Conservation (phyloP, 2,797 vertebrate species). For the Loris lydekkerianus region DNA sequence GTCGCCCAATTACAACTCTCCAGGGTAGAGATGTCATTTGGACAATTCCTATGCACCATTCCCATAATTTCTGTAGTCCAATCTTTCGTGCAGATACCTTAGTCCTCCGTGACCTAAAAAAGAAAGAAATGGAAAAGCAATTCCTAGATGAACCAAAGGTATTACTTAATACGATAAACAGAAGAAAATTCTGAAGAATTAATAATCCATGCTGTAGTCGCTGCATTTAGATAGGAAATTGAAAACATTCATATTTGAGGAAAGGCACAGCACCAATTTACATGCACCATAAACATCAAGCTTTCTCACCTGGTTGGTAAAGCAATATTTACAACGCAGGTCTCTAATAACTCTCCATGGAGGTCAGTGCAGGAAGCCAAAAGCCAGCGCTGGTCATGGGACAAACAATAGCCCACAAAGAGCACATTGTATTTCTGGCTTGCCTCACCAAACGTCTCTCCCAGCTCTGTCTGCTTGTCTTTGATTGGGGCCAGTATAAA, state of each 20-base stretch:
- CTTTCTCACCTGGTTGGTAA: constrained; percentile 95
- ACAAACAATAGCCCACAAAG: constrained; percentile 97
- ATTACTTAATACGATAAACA: neutral
- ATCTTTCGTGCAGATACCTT: constrained; percentile 97
- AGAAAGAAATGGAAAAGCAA: neutral
- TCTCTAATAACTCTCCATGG: constrained; percentile 96
- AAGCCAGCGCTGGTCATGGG: constrained; percentile 99
- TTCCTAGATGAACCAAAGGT: neutral
- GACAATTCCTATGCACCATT: constrained; percentile 97
- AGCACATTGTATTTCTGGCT: constrained; percentile 96
- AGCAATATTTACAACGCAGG: constrained; percentile 97
- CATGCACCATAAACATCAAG: neutral
- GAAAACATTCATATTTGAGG: neutral
- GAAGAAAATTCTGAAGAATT: neutral
- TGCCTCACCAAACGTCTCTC: constrained; percentile 95
- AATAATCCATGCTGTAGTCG: neutral
- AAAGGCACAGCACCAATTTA: neutral
- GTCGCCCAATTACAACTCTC: constrained; percentile 98
- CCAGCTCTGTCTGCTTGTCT: constrained; percentile 95
- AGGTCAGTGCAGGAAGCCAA: constrained; percentile 98
- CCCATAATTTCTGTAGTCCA: constrained; percentile 98
- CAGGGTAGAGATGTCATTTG: constrained; percentile 98
- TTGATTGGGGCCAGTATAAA: constrained; percentile 96
- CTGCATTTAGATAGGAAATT: neutral
- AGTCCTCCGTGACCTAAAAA: constrained; percentile 93